Conservation (phyloP, 23 tunicate species). For the Trididemnum miniatum region DNA sequence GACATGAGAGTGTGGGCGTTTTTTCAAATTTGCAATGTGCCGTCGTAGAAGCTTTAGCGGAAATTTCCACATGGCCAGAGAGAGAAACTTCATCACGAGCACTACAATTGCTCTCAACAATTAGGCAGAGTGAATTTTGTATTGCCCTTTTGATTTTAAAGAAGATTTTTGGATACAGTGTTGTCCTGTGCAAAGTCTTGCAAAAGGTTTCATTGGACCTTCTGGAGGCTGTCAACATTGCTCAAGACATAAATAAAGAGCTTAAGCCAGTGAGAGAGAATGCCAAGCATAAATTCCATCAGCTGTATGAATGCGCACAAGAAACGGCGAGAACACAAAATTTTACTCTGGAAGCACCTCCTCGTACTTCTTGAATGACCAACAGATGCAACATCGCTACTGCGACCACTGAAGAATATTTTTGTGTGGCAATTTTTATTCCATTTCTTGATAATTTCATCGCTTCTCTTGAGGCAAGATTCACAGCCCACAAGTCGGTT, state of each 20-base stretch:
- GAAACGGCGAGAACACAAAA: too few species aligned
- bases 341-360: too few species aligned
- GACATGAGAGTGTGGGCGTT: not conserved
- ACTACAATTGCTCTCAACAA: not conserved
- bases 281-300: not conserved
- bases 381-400: not conserved
- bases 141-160: not conserved
- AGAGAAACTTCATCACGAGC: not conserved
- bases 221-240: not conserved
- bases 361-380: not conserved
- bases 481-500: not conserved
- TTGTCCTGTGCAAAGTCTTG: not conserved
- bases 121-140: not conserved
- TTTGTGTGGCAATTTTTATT: not conserved
- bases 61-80: not conserved
- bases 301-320: not conserved
- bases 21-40: not conserved
- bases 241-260: not conserved
- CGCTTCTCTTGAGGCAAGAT: not conserved
- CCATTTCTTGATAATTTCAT: not conserved
- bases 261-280: not conserved
- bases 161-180: not conserved
- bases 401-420: not conserved
- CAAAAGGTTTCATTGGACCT: not conserved
- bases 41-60: not conserved